Base-by-base conservation (phyloP, 2,888 invertebrate species). In the Buathra laborator region DNA sequence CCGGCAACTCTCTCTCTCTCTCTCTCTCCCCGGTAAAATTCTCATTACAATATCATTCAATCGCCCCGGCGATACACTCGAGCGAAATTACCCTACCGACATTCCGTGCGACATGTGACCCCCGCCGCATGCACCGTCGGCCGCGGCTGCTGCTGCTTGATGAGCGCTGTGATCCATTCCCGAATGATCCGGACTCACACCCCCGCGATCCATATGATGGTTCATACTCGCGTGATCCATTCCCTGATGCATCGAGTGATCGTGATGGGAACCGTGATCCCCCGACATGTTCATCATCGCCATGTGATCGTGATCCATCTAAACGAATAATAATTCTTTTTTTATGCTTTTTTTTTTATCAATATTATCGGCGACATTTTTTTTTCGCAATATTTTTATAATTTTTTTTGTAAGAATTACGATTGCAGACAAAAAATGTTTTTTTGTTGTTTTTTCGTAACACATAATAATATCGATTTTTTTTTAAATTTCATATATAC, bases 31-130 rank as follows among this genome's bases (percentile, higher is more conserved):
- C 24, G 7, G 32, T 74, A 62, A 29, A 46, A 62, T 46, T 64
- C 46, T 48, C 74, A 74, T 74, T 62, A 59, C 14, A 72, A 59
- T 72, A 43, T 76, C 37, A 43, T 53, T 66, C 19, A 37, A 66
- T 75, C 64, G 29, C 51, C 29, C 56, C 62, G 62, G 14, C 24
- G 29, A 3, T 24, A 24, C 48, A 53, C 53, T 70, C 43, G 44
- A 51, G 43, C 37, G 19, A 19, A 66, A 66, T 66, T 14, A 19
- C 66, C 85, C 75, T 82, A 93, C 93, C 90, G 89, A 90, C 93
- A 93, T 94, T 86, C 92, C 93, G 74, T 93, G 92, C 87, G 87
- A 87, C 68, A 82, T 86, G 85, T 88, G 87, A 76, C 86, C 67
- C 48, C 86, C 29, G 43, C 72, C 48, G 70, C 86, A 84, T 71